Base-by-base conservation (phyloP, 92 coral and sea anemone genomes). In the Epizoanthus ramosus region DNA sequence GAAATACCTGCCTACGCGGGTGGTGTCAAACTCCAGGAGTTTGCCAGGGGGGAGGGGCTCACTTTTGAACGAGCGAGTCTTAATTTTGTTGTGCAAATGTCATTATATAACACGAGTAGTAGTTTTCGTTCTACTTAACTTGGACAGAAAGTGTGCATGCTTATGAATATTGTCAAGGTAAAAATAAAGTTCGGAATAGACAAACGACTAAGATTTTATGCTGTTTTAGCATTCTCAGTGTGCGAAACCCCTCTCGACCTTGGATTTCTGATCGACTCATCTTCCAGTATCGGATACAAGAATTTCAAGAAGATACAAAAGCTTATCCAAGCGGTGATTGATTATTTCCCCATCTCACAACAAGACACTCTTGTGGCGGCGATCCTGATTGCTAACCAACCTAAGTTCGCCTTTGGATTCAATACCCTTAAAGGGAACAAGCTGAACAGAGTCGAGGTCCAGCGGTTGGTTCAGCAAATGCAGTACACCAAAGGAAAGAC, bases 231-330 rank as follows among this genome's bases (percentile, higher is more conserved):
- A 8, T 31, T 75, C 53, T 33, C 84, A 93, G 97, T 76, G 19
- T 93, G 97, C 33, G 93, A 92, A 72, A 87, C 87, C 8, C 85
- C 92, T 21, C 91, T 93, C 57, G 97, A 93, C 87, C 86, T 89
- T 19, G 91, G 93, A 15, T 91, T 93, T 79, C 80, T 93, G 41
- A 81, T 93, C 76, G 97, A 91, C 79, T 93, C 97, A 8, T 93
- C 97, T 4, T 92, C 87, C 19, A 88, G 95, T 63, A 73, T 76
- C 64, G 90, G 93, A 35, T 87, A 92, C 72, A 86, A 87, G 68
- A 89, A 93, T 80, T 93, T 92, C 72, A 89, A 75, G 68, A 76
- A 77, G 54, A 68, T 93, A 58, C 39, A 89, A 60, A 93, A 89
- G 69, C 79, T 91, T 77, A 80, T 93, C 58, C 93, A 93, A 68